Evolutionary conservation across 2,888 invertebrate genomes (phyloP), one percentile per base, ranked within the genome.

Genomic region (Drosophila ochracea): DNA sequence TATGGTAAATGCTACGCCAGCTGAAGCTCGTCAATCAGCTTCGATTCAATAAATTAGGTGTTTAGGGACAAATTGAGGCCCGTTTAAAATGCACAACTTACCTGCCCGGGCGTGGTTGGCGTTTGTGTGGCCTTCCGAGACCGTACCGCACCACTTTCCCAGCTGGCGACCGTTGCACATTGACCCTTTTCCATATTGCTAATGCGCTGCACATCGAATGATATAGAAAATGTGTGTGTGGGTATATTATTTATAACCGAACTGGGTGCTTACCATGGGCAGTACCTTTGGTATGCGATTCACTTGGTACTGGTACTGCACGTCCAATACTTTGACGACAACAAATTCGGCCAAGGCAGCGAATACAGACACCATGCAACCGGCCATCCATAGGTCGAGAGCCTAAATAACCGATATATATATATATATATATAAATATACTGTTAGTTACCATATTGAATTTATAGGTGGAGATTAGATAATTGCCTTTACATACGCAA

Each of bases 331-430:
- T 93, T 97, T 97, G 13, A 97, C 97, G 1, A 97, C 96, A 0
- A 97, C 96, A 87, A 97, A 97, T 93, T 97, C 97, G 25, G 95
- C 96, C 28, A 97, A 94, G 0, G 97, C 97, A 0, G 97, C 96
- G 91, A 97, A 97, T 5, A 97, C 97, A 73, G 97, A 97, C 87
- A 97, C 95, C 97, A 97, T 97, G 89, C 97, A 97, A 7, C 96
- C 97, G 6, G 97, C 97, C 97, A 97, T 97, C 97, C 97, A 97
- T 13, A 97, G 94, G 92, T 97, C 97, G 49, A 97, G 93, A 3
- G 97, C 97, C 97, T 97, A 91, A 21, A 58, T 55, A 39, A 39
- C 37, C 47, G 47, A 57, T 35, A 25, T 25, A n/a, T 28, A 57
- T 39, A 43, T 30, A 43, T 43, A 57, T 4, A 39, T 30, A 28